Conservation (phyloP, 2,888 invertebrate species). For the Andrena marginata region DNA sequence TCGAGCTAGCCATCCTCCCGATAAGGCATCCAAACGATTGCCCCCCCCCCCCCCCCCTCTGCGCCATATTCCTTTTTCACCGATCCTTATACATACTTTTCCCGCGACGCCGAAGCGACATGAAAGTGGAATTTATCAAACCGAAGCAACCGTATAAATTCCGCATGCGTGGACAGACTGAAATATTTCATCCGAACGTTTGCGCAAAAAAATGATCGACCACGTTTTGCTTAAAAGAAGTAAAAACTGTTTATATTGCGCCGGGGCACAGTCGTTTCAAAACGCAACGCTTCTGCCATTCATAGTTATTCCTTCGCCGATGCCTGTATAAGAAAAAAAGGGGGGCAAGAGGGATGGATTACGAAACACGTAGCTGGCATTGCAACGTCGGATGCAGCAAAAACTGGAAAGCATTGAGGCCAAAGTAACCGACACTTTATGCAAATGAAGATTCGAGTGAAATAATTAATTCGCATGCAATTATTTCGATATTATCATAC, state of each 20-base stretch:
- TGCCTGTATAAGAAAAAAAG: background rate
- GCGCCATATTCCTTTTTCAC: background rate
- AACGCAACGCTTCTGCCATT: background rate
- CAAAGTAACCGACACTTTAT: conserved; percentile 44
- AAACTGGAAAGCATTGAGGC: conserved; percentile 28
- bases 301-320: background rate
- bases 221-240: too few species aligned
- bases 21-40: conserved; percentile 54
- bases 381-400: background rate
- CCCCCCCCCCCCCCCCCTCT: background rate
- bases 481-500: conserved; percentile 8
- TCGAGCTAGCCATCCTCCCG: background rate
- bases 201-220: background rate
- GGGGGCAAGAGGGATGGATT: background rate
- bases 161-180: background rate
- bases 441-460: conserved; percentile 12
- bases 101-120: background rate
- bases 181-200: background rate
- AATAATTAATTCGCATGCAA: conserved; percentile 31
- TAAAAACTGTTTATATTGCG: too few species aligned
- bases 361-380: background rate
- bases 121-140: conserved; percentile 27
- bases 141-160: conserved; percentile 11
- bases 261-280: background rate
- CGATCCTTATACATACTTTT: background rate